phyloP scores from a whole-genome alignment of 2,113 vertebrate species.

The Daphoenositta chrysoptera region DNA sequence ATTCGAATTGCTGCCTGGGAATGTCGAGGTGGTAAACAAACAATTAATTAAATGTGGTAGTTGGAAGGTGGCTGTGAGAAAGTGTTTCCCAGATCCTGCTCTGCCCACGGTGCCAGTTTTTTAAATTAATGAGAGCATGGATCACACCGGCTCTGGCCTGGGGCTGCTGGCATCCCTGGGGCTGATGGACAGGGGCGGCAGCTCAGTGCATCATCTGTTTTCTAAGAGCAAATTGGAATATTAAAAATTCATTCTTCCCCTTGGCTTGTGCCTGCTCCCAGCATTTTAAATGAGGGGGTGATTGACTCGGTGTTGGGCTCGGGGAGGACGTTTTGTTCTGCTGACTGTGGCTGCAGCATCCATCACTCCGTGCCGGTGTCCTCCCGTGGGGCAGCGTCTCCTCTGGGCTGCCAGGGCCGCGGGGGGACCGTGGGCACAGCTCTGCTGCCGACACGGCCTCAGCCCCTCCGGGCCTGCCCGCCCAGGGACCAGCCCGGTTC shows the following conservation, averaged over 20 bases:
- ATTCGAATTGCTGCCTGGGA: background rate
- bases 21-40: background rate
- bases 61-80: background rate
- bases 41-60: background rate
- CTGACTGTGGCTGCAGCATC: background rate
- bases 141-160: background rate
- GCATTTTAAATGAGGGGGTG: background rate
- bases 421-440: background rate
- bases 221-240: slow-evolving; percentile 1
- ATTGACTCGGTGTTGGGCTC: background rate
- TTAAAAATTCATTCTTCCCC: slow-evolving; percentile 10
- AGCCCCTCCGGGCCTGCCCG: background rate
- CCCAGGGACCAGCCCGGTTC: rapidly evolving
- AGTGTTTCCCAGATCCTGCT: background rate
- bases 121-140: background rate
- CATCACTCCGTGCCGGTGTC: rapidly evolving
- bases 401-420: rapidly evolving
- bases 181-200: background rate
- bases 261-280: background rate
- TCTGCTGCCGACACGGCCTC: background rate
- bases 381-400: rapidly evolving
- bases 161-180: background rate
- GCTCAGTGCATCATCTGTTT: background rate
- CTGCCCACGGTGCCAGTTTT: background rate
- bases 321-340: background rate